Conservation (phyloP, 2,888 invertebrate genomes). For the Xestia rhomboidea region DNA sequence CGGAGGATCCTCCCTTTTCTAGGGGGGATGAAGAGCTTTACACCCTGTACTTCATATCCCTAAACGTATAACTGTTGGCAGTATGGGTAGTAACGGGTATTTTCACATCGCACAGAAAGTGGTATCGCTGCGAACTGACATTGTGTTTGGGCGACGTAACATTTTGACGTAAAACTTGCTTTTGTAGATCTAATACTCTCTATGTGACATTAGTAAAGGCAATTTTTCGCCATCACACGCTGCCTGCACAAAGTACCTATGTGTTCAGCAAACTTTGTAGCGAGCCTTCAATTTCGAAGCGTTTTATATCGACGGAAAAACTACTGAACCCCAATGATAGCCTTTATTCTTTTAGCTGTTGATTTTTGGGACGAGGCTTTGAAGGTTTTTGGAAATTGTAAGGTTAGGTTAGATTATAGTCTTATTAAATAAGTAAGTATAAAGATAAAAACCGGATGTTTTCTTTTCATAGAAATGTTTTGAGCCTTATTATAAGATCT, state of each 20-base stretch:
- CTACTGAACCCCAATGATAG: neutral
- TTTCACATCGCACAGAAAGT: too few species aligned
- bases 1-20: too few species aligned
- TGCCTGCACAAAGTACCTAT: too few species aligned
- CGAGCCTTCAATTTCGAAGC: constrained; percentile 11
- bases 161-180: neutral
- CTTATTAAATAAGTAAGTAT: neutral
- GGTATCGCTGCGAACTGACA: too few species aligned
- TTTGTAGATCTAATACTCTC: neutral
- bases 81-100: too few species aligned
- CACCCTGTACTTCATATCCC: too few species aligned
- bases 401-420: neutral
- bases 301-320: constrained; percentile 14
- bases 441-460: neutral
- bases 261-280: constrained; percentile 31
- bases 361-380: neutral
- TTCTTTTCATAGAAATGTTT: neutral
- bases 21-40: too few species aligned
- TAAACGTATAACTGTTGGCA: too few species aligned
- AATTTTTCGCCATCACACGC: too few species aligned
- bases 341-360: neutral
- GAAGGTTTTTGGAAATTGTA: neutral
- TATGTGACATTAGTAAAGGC: constrained; percentile 1
- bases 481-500: neutral
- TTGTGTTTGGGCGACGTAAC: neutral